Evolutionary conservation across 2,797 vertebrate species (phyloP).

Genomic region (Chanos chanos): DNA sequence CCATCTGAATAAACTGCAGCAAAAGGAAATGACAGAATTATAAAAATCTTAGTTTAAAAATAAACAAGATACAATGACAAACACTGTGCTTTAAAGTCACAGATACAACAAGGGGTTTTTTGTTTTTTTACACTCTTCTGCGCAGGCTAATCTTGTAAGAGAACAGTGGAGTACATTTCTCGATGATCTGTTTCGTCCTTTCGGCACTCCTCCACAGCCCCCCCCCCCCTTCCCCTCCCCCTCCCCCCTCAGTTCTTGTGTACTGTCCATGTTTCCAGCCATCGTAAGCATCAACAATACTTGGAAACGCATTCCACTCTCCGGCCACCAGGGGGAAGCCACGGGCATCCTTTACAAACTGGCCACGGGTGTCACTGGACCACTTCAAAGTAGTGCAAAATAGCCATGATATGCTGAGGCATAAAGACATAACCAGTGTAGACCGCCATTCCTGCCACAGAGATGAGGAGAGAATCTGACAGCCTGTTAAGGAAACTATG

Average conservation of each 20-base stretch:
- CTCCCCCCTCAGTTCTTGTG: too few relatives aligned
- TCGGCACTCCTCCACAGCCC: not conserved
- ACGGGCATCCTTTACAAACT: not conserved
- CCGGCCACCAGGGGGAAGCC: conserved; percentile 18
- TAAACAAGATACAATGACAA: conserved; percentile 26
- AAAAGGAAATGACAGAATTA: conserved; percentile 25
- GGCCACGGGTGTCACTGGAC: conserved; percentile 73
- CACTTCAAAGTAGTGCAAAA: conserved; percentile 94
- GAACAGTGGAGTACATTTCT: conserved; percentile 3
- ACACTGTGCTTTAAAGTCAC: conserved; percentile 24
- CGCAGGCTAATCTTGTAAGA: too few relatives aligned
- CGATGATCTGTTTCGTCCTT: conserved; percentile 6
- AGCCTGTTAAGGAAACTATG: conserved; percentile 44
- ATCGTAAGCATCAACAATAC: conserved; percentile 11
- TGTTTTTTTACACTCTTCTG: too few relatives aligned
- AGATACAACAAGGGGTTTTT: conserved; percentile 9
- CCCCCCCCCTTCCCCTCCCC: conserved; percentile 8
- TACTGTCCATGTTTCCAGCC: conserved; percentile 21
- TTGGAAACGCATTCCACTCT: conserved; percentile 8
- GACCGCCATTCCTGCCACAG: conserved; percentile 88
- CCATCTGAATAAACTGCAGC: conserved; percentile 32
- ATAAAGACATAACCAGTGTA: conserved; percentile 97
- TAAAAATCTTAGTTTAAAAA: conserved; percentile 31
- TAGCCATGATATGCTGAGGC: conserved; percentile 98
- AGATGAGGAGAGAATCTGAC: conserved; percentile 89